A percentile compares a stretch with the other conserved stretches of the same genome.
These are phyloP conservation scores for Morpho achilles DNA, from an alignment of 2,888 invertebrate genomes.

Conservation along the genomic window DNA sequence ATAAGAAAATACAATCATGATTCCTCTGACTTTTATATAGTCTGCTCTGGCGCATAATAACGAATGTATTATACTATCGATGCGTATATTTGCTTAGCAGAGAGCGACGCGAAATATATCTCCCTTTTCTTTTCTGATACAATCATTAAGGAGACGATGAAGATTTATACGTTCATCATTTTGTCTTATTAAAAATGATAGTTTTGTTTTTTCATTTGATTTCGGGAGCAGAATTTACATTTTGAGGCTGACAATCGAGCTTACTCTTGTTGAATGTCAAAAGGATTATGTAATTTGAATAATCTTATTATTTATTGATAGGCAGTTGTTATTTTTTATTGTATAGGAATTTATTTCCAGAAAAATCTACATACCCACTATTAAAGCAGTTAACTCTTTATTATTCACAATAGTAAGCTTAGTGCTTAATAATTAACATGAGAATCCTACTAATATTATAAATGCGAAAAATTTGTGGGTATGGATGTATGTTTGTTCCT, in stretches of 20 bases:
- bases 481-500: too few relatives aligned
- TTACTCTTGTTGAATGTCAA: slow-evolving; percentile 20
- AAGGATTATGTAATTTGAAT: too few relatives aligned
- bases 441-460: too few relatives aligned
- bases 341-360: too few relatives aligned
- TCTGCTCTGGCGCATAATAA: slow-evolving; percentile 58
- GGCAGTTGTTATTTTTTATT: too few relatives aligned
- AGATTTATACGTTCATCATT: slow-evolving; percentile 58
- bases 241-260: slow-evolving; percentile 22
- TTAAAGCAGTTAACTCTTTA: too few relatives aligned
- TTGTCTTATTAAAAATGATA: slow-evolving; percentile 59
- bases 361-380: too few relatives aligned
- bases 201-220: slow-evolving; percentile 40
- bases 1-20: slow-evolving; percentile 67
- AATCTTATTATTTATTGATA: too few relatives aligned
- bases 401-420: too few relatives aligned
- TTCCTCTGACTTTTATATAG: slow-evolving; percentile 48
- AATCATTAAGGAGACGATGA: slow-evolving; percentile 58
- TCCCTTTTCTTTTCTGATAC: slow-evolving; percentile 41
- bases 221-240: slow-evolving; percentile 23
- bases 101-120: slow-evolving; percentile 37
- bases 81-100: slow-evolving; percentile 43
- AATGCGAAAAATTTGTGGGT: too few relatives aligned
- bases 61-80: slow-evolving; percentile 50
- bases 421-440: too few relatives aligned